Evolutionary conservation across 2,113 vertebrate species (phyloP), one percentile per base, ranked within the genome.

Genomic region (Tychaedon coryphoeus): DNA sequence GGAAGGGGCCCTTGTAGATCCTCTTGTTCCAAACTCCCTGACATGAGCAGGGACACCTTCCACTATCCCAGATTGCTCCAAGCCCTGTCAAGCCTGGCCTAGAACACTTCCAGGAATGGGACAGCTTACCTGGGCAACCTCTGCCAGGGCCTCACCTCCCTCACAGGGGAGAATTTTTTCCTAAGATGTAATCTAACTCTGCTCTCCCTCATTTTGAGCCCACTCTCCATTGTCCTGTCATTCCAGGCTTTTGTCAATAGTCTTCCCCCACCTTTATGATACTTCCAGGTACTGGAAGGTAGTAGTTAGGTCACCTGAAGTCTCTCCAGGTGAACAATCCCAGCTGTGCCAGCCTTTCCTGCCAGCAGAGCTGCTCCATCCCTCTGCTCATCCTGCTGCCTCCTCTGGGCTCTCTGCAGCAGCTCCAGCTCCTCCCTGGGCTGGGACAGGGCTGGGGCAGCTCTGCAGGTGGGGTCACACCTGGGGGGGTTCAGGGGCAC

Each of bases 21-120:
- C 9, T 56, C 40, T n/a, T 0, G 0, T 28, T 84, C 33, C 69
- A 64, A 28, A 8, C 11, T 4, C 26, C 18, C 14, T 62, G 18
- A 16, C 8, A 14, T 22, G n/a, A 43, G 26, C 47, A 62, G 57
- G 26, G 22, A 22, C 20, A 31, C 22, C 3, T 54, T 24, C 56
- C 16, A 22, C 28, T 62, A 9, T 72, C 5, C 47, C 2, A 6
- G 4, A 8, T 51, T 16, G 8, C n/a, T 82, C 25, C 47, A 51
- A 71, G 31, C 45, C 25, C 12, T 19, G 13, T 71, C 33, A 42
- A 71, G 8, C 25, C 16, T 71, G 56, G 6, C 26, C 26, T 25
- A 72, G 20, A 50, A 13, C 16, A 43, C 8, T 25, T 43, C 12
- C 38, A 14, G 14, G 24, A 16, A 20, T 71, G 47, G 57, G 8